These are phyloP conservation scores for Hemistola chrysoprasaria DNA, from an alignment of 2,888 invertebrate species.

Conservation along the genomic window DNA sequence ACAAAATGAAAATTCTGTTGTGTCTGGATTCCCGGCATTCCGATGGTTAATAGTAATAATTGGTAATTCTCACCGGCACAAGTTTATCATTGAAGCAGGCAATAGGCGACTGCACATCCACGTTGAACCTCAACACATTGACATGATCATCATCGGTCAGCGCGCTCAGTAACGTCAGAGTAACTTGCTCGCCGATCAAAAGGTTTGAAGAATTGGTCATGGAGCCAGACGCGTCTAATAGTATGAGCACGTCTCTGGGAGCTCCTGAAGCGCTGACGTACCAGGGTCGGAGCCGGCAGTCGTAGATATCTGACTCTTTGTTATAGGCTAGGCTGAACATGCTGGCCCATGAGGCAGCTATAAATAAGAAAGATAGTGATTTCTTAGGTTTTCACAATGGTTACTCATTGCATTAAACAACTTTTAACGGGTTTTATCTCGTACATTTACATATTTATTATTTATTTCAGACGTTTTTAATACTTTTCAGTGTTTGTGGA, in stretches of 20 bases:
- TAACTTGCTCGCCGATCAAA: slow-evolving; percentile 58
- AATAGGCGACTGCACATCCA: slow-evolving; percentile 59
- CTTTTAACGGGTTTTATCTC: no score
- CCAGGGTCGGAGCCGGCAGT: slow-evolving; percentile 73
- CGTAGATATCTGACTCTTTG: slow-evolving; percentile 54
- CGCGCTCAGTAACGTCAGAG: slow-evolving; percentile 63
- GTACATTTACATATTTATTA: no score
- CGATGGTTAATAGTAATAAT: no score
- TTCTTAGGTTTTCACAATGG: no score
- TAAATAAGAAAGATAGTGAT: slow-evolving; percentile 6
- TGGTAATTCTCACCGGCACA: slow-evolving; percentile 52
- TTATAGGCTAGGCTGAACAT: slow-evolving; percentile 55
- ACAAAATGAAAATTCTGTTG: no score
- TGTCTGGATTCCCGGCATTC: no score
- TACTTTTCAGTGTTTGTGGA: no score
- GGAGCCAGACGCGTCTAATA: slow-evolving; percentile 70
- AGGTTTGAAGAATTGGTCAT: slow-evolving; percentile 67
- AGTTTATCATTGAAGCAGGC: slow-evolving; percentile 65
- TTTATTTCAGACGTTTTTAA: no score
- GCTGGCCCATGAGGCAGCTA: slow-evolving; percentile 67
- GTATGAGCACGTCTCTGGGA: slow-evolving; percentile 65
- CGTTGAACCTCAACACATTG: slow-evolving; percentile 66
- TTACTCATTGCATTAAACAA: no score
- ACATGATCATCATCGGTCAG: slow-evolving; percentile 73
- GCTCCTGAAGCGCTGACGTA: slow-evolving; percentile 72